Evolutionary conservation across 2,888 invertebrate genomes (phyloP).

Genomic region (Mayetiola destructor): DNA sequence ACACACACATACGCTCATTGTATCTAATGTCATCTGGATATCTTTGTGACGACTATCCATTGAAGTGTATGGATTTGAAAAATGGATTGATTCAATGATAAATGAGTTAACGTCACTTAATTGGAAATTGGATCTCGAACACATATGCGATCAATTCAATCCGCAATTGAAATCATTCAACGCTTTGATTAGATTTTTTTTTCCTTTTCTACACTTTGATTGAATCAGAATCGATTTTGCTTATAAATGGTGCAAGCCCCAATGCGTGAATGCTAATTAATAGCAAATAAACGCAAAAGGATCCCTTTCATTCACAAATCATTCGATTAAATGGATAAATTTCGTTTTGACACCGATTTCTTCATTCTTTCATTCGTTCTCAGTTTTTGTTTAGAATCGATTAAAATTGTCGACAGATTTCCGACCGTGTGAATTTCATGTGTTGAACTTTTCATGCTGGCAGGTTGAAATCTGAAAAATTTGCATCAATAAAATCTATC

Average conservation of each 20-base stretch:
- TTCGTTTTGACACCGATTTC: too few relatives aligned
- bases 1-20: background rate
- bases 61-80: too few relatives aligned
- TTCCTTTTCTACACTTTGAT: background rate
- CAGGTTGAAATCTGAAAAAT: too few relatives aligned
- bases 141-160: background rate
- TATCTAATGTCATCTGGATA: too few relatives aligned
- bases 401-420: too few relatives aligned
- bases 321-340: background rate
- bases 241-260: background rate
- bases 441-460: too few relatives aligned
- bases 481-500: too few relatives aligned
- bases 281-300: background rate
- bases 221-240: background rate
- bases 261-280: background rate
- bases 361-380: too few relatives aligned
- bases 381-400: too few relatives aligned
- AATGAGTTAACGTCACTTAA: slow-evolving; percentile 1
- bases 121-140: background rate
- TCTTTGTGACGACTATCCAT: too few relatives aligned
- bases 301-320: background rate
- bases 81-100: background rate
- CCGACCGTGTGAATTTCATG: too few relatives aligned
- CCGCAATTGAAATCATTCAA: background rate
- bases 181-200: background rate